Conservation (phyloP, 53 echinoderm and acorn worm species). For the Glandiceps talaboti region DNA sequence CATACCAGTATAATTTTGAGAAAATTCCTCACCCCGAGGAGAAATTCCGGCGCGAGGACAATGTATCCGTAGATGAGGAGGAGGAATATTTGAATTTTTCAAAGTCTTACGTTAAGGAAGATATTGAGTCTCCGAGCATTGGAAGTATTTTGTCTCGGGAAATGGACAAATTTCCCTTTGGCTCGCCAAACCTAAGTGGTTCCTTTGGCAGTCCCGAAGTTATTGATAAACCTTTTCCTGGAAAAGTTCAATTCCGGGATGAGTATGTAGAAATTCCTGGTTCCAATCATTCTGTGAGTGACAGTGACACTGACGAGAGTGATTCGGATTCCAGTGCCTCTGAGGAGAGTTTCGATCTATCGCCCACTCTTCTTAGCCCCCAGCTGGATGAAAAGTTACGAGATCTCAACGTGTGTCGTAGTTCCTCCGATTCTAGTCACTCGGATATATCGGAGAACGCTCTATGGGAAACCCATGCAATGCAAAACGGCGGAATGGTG, state of each 20-base stretch:
- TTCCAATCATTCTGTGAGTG: constrained; percentile 23
- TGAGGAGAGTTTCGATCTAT: background rate
- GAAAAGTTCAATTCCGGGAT: background rate
- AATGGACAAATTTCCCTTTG: background rate
- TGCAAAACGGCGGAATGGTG: background rate
- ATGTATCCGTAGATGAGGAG: constrained; percentile 28
- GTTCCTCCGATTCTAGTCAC: background rate
- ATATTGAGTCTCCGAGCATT: constrained; percentile 22
- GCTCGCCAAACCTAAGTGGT: background rate
- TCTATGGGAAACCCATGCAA: background rate
- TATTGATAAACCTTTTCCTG: background rate
- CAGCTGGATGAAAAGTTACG: background rate
- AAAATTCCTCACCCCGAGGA: background rate
- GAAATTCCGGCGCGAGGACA: constrained; percentile 15
- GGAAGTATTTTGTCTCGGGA: background rate
- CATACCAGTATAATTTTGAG: background rate
- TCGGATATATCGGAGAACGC: background rate
- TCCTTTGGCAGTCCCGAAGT: background rate
- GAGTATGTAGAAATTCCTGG: constrained; percentile 18
- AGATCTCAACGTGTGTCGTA: background rate
- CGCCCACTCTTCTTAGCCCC: background rate
- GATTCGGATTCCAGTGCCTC: background rate
- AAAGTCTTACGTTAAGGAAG: constrained; percentile 6
- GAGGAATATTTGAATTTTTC: constrained; percentile 6
- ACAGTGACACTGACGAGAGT: constrained; percentile 19